phyloP scores from a whole-genome alignment of 1,140 invertebrate genomes.

The Octopus bimaculoides region DNA sequence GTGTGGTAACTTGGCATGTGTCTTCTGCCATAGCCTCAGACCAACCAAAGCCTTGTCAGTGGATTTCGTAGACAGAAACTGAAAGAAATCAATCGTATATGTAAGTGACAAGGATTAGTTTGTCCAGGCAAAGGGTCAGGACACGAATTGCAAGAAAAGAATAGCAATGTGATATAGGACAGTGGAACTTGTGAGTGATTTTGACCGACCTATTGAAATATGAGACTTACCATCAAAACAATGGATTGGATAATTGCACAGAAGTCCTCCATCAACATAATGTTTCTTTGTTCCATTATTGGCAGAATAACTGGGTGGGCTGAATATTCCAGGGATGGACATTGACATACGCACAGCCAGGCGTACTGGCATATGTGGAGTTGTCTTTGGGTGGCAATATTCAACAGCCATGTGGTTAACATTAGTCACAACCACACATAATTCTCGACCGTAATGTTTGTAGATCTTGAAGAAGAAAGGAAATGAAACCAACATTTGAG shows the following conservation, averaged over 20 bases:
- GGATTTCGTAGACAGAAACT: no score
- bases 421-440: conserved; percentile 47
- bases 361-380: conserved; percentile 43
- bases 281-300: background rate
- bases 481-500: background rate
- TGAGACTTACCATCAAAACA: conserved; percentile 35
- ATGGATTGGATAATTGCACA: conserved; percentile 33
- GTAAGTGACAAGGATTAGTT: no score
- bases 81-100: no score
- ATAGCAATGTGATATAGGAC: no score
- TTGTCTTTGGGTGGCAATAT: conserved; percentile 47
- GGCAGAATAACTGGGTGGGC: background rate
- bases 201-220: background rate
- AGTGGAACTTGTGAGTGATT: background rate
- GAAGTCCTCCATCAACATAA: conserved; percentile 31
- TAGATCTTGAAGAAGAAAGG: conserved; percentile 30
- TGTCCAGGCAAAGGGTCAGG: no score
- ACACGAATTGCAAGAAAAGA: no score
- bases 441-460: conserved; percentile 27
- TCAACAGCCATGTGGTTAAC: conserved; percentile 36
- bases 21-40: no score
- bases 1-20: no score
- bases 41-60: no score
- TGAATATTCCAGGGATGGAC: conserved; percentile 41
- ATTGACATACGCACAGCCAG: conserved; percentile 47